Base-by-base conservation (phyloP, 2,888 invertebrate genomes). In the Brassicogethes aeneus region DNA sequence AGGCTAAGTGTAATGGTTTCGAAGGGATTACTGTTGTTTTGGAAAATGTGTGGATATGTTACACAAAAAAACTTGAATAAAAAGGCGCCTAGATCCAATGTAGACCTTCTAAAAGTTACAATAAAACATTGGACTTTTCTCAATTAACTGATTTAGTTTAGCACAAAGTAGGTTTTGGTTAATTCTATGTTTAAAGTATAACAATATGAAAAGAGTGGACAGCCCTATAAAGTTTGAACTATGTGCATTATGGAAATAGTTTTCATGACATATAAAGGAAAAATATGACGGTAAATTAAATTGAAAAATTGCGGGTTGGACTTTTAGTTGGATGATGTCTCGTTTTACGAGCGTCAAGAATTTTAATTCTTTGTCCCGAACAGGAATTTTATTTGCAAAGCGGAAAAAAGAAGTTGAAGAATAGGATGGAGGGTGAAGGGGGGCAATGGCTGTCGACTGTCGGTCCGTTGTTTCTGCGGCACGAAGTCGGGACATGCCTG, bases 401-500 rank as follows among this genome's bases (percentile, higher is more conserved):
- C 5, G 5, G 23, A 5, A 10, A 10, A 57, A 59, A 53, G 54
- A 42, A 10, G 10, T 5, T 7, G 23, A 23, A 10, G 23, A 5
- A 10, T 7, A 23, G 23, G 23, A 5, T 5, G 23, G 10, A 10
- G 23, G 10, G 23, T 10, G 10, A 10, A 23, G 23, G 5, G 23
- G 5, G 10, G 14, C 10, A 32, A 13, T 3, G 13, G 8, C 53
- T 46, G 54, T 52, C 57, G 56, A 59, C 60, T 61, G 60, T 61
- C 62, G 60, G 55, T 54, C 55, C 54, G 62, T 61, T 58, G 61
- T 62, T 61, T 55, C 58, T 59, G 55, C 57, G 61, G 62, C 63
- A 64, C 62, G 63, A 61, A 58, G 62, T 56, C 59, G 59, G 62
- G 62, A 64, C 64, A 65, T 64, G 65, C 61, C 60, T 65, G 63